phyloP scores from a whole-genome alignment of 2,888 invertebrate species.

The Anoplius nigerrimus region DNA sequence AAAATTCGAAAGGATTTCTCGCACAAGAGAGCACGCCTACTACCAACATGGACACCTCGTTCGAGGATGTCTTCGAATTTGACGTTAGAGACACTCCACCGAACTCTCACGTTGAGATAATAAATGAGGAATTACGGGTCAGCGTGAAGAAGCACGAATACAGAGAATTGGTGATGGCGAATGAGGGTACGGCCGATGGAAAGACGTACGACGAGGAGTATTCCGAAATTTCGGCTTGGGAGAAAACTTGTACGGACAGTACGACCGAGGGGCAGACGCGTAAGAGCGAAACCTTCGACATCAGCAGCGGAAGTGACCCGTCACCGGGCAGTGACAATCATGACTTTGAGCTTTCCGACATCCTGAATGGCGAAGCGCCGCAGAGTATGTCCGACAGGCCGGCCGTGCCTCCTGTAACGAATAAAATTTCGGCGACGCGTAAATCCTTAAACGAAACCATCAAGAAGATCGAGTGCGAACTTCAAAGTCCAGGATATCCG shows the following conservation, averaged over 20 bases:
- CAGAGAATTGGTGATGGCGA: slow-evolving; percentile 52
- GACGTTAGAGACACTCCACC: slow-evolving; percentile 70
- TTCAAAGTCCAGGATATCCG: slow-evolving; percentile 59
- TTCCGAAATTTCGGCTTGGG: slow-evolving; percentile 69
- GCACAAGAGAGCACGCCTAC: slow-evolving; percentile 43
- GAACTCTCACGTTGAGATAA: slow-evolving; percentile 70
- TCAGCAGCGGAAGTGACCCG: slow-evolving; percentile 69
- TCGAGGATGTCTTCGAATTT: slow-evolving; percentile 66
- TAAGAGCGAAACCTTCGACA: slow-evolving; percentile 71
- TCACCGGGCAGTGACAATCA: slow-evolving; percentile 67
- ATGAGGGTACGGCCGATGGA: slow-evolving; percentile 25
- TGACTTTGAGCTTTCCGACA: slow-evolving; percentile 64
- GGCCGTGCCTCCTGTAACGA: slow-evolving; percentile 45
- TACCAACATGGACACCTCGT: slow-evolving; percentile 64
- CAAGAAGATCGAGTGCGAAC: slow-evolving; percentile 68
- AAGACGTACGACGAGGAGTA: slow-evolving; percentile 62
- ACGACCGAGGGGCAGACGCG: slow-evolving; percentile 65
- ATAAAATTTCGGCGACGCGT: slow-evolving; percentile 64
- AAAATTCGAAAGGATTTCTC: slow-evolving; percentile 32
- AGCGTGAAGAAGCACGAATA: slow-evolving; percentile 62
- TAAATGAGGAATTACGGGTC: slow-evolving; percentile 57
- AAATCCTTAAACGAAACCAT: slow-evolving; percentile 69
- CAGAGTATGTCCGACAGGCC: slow-evolving; percentile 38
- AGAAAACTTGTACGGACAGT: slow-evolving; percentile 68
- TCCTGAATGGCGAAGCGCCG: slow-evolving; percentile 56